These are phyloP conservation scores for Phoebastria nigripes DNA, from an alignment of 2,797 vertebrate species.

Conservation along the genomic window DNA sequence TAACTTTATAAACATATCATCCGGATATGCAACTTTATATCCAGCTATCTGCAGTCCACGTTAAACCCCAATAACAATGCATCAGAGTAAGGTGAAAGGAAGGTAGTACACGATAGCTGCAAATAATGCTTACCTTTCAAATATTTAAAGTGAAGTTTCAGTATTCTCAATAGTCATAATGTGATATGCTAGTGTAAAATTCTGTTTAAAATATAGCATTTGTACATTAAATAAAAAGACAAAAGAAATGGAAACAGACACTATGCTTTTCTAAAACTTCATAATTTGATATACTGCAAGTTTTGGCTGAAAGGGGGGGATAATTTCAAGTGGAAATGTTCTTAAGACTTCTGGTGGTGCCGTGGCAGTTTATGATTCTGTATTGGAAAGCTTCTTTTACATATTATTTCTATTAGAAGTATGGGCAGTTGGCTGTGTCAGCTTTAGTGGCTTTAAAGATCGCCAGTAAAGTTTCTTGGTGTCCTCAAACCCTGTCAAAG, in stretches of 20 bases:
- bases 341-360: background rate
- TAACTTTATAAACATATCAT: background rate
- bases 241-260: background rate
- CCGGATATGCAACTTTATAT: background rate
- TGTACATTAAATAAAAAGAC: background rate
- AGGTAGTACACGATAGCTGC: background rate
- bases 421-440: background rate
- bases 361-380: background rate
- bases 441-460: background rate
- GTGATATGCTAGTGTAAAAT: background rate
- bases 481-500: background rate
- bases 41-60: background rate
- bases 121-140: background rate
- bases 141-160: background rate
- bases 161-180: background rate
- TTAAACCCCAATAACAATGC: background rate
- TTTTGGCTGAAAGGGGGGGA: rapidly evolving
- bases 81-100: background rate
- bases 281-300: background rate
- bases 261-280: background rate
- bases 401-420: background rate
- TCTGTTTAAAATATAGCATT: background rate
- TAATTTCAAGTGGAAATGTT: background rate
- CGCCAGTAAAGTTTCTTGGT: background rate
- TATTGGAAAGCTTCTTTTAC: background rate